Conservation (phyloP, 2,797 vertebrate genomes). For the Bradypodion pumilum region DNA sequence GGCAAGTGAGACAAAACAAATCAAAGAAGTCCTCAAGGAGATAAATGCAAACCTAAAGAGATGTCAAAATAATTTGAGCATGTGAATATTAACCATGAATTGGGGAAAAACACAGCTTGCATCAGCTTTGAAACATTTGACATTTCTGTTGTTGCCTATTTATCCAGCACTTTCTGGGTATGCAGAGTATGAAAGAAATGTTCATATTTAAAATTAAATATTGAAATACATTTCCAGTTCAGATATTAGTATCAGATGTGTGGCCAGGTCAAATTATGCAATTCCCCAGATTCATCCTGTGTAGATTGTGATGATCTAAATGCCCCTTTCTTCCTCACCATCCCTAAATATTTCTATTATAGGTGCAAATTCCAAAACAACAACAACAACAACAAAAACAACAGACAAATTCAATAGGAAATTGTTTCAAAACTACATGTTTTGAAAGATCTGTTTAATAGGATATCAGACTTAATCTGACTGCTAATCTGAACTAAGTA, state of each 20-base stretch:
- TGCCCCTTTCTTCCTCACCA: too few species aligned
- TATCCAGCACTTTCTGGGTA: background rate
- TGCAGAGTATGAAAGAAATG: background rate
- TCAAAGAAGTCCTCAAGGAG: conserved; percentile 8
- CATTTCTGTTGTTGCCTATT: background rate
- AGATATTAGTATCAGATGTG: background rate
- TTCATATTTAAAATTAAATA: background rate
- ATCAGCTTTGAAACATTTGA: conserved; percentile 2
- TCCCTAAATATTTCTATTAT: too few species aligned
- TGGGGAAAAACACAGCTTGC: conserved; percentile 2
- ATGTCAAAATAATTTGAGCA: conserved; percentile 4
- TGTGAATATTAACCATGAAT: conserved; percentile 7
- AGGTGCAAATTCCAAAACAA: too few species aligned
- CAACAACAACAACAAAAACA: too few species aligned
- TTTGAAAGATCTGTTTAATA: too few species aligned
- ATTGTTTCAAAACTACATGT: too few species aligned
- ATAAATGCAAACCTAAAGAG: conserved; percentile 21
- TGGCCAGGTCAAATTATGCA: background rate
- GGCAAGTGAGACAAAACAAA: conserved; percentile 22
- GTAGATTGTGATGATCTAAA: too few species aligned
- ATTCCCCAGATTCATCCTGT: background rate
- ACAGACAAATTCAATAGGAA: too few species aligned
- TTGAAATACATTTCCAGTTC: background rate
- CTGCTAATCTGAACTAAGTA: too few species aligned
- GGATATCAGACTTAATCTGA: too few species aligned